phyloP scores from a whole-genome alignment of 2,888 invertebrate genomes.

The Zaprionus lineosus region DNA sequence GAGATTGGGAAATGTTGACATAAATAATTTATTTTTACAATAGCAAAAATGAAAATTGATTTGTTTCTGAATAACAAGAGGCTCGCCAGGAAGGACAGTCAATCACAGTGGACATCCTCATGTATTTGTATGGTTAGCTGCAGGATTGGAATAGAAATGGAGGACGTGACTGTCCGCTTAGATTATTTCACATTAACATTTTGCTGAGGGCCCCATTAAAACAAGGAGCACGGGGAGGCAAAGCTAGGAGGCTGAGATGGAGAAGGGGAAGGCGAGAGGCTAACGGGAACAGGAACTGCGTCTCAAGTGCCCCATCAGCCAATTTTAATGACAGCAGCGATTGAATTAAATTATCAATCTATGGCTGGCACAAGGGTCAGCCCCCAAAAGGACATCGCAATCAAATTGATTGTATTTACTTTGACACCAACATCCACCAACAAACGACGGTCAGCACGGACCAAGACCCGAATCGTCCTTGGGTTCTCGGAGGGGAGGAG shows the following conservation, averaged over 20 bases:
- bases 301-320: conserved; percentile 26
- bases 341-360: conserved; percentile 77
- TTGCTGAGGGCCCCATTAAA: conserved; percentile 20
- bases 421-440: conserved; percentile 65
- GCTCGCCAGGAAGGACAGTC: too few relatives aligned
- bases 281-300: background rate
- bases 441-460: conserved; percentile 25
- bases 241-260: too few relatives aligned
- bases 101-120: too few relatives aligned
- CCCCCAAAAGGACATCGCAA: conserved; percentile 50
- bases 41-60: too few relatives aligned
- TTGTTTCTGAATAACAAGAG: too few relatives aligned
- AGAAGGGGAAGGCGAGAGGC: too few relatives aligned
- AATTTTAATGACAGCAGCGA: conserved; percentile 69
- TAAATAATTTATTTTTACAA: too few relatives aligned
- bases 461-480: too few relatives aligned
- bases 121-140: too few relatives aligned
- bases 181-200: conserved; percentile 52
- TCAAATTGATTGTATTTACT: conserved; percentile 77
- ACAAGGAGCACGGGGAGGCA: conserved; percentile 4
- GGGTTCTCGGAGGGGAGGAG: background rate
- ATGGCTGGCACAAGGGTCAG: conserved; percentile 53
- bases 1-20: too few relatives aligned
- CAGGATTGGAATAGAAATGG: conserved; percentile 3
- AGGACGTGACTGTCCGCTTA: conserved; percentile 38